Percentiles rank a stretch among this genome's conserved stretches.
Evolutionary conservation across 2,113 vertebrate genomes (phyloP).

Genomic region (Chamaea fasciata): DNA sequence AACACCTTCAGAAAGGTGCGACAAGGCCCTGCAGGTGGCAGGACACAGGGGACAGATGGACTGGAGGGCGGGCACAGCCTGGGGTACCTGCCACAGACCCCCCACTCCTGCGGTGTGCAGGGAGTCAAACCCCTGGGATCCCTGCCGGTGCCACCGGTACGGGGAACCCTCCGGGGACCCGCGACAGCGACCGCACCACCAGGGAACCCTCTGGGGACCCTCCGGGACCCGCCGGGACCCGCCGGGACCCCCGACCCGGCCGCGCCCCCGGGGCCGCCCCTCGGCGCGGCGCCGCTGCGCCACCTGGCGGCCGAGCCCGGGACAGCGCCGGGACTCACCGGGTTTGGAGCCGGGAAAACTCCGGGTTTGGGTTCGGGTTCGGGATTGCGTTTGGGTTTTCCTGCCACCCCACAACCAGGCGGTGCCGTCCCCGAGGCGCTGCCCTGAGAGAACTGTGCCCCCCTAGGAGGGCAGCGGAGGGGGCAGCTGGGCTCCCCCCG

Average conservation of each 20-base stretch:
- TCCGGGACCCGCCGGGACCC: background rate
- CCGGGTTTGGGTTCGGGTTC: too few relatives aligned
- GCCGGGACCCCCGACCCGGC: too few relatives aligned
- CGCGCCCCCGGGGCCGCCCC: background rate
- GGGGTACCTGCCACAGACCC: rapidly evolving
- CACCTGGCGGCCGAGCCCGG: background rate
- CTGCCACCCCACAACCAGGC: background rate
- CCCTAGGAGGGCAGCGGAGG: background rate
- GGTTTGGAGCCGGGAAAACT: rapidly evolving
- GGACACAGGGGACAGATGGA: too few relatives aligned
- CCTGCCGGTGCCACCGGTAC: rapidly evolving
- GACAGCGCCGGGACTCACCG: background rate
- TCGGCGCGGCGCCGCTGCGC: background rate
- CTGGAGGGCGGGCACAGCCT: rapidly evolving
- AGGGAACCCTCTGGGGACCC: too few relatives aligned
- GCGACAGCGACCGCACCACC: background rate
- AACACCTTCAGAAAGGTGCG: background rate
- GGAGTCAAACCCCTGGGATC: background rate
- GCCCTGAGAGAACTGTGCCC: too few relatives aligned
- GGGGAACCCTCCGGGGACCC: background rate
- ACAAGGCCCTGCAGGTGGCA: rapidly evolving
- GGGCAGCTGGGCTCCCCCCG: rapidly evolving
- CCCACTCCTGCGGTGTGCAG: rapidly evolving
- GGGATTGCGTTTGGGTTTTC: background rate
- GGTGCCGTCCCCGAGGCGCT: background rate